A percentile compares a stretch with the other conserved stretches of the same genome.
Conservation (phyloP, 2,888 invertebrate genomes). For the Sthenelais limicola region DNA sequence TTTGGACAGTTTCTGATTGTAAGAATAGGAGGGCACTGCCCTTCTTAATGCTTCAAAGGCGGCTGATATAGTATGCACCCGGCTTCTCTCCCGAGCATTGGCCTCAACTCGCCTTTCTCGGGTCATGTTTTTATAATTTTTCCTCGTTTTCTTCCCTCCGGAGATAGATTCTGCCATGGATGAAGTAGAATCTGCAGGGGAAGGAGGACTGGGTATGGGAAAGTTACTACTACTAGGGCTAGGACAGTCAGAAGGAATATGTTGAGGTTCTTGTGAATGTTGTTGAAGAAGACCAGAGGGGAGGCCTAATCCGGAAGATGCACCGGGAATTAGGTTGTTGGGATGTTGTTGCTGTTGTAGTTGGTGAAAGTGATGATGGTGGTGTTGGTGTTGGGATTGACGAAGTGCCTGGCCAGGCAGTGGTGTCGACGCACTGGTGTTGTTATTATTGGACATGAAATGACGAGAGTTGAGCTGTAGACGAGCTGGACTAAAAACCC, state of each 20-base stretch:
- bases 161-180: slow-evolving; percentile 23
- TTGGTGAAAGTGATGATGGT: no score
- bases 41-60: slow-evolving; percentile 91
- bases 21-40: slow-evolving; percentile 91
- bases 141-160: slow-evolving; percentile 55
- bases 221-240: no score
- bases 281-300: no score
- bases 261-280: no score
- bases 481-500: no score
- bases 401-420: slow-evolving; percentile 14
- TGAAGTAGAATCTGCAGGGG: slow-evolving; percentile 19
- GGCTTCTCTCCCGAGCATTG: slow-evolving; percentile 91
- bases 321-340: no score
- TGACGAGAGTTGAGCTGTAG: neutral
- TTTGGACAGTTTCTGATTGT: slow-evolving; percentile 94
- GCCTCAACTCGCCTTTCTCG: slow-evolving; percentile 93
- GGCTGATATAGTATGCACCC: slow-evolving; percentile 96
- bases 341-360: neutral
- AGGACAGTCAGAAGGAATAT: no score
- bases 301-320: no score
- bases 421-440: neutral
- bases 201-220: slow-evolving; percentile 2
- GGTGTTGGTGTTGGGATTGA: no score
- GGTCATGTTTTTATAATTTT: slow-evolving; percentile 96
- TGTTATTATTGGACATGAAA: neutral